Percentiles rank a stretch among this genome's conserved stretches.
phyloP scores from a whole-genome alignment of 1,140 invertebrate species.

The Ephestia elutella region DNA sequence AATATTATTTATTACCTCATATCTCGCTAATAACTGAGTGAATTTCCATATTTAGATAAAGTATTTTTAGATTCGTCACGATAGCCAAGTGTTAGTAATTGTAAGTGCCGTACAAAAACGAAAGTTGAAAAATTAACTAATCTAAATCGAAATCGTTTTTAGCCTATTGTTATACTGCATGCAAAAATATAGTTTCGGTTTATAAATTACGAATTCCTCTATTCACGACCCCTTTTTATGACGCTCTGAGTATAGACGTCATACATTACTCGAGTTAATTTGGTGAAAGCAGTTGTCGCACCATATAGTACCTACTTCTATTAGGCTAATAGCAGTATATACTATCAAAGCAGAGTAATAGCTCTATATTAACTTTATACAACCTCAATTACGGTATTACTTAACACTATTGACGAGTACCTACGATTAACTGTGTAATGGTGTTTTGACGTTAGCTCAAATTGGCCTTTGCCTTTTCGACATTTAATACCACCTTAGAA shows the following conservation, averaged over 20 bases:
- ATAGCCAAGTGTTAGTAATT: too few relatives aligned
- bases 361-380: not conserved
- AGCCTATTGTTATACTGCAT: too few relatives aligned
- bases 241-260: not conserved
- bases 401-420: not conserved
- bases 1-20: too few relatives aligned
- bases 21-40: too few relatives aligned
- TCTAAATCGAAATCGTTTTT: too few relatives aligned
- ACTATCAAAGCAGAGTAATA: not conserved
- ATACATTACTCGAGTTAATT: not conserved
- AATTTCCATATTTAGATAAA: too few relatives aligned
- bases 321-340: not conserved
- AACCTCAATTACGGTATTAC: conserved; percentile 3
- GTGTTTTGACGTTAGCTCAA: not conserved
- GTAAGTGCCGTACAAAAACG: too few relatives aligned
- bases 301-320: not conserved
- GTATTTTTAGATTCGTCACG: too few relatives aligned
- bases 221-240: not conserved
- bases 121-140: too few relatives aligned
- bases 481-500: not conserved
- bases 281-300: not conserved
- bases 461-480: not conserved
- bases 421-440: not conserved
- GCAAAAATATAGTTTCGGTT: too few relatives aligned
- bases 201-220: too few relatives aligned